Evolutionary conservation across 1,140 invertebrate species (phyloP).

Genomic region (Philopotamus ludificatus): DNA sequence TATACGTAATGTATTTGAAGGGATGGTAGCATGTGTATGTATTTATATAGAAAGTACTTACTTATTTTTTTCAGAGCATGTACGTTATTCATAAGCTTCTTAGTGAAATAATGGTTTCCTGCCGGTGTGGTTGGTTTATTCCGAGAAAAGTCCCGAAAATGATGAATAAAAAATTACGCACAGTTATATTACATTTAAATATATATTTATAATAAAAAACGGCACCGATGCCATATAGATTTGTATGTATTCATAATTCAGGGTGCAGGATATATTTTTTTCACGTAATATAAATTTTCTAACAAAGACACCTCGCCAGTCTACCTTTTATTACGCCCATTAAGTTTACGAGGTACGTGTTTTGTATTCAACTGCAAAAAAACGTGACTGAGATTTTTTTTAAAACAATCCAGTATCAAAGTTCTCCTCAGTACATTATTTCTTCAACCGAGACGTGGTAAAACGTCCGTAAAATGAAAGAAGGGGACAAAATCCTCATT

Average conservation of each 20-base stretch:
- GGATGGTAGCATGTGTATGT: neutral
- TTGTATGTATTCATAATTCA: too few species aligned
- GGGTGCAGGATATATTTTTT: too few species aligned
- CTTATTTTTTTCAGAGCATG: too few species aligned
- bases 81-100: neutral
- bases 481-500: too few species aligned
- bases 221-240: too few species aligned
- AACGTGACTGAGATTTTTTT: constrained; percentile 21
- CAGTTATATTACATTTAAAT: too few species aligned
- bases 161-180: too few species aligned
- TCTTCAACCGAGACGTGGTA: too few species aligned
- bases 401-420: constrained; percentile 20
- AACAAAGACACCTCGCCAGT: constrained; percentile 27
- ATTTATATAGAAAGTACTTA: neutral
- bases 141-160: too few species aligned
- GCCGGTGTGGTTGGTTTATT: neutral
- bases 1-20: neutral
- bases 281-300: constrained; percentile 27
- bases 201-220: too few species aligned
- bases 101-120: neutral
- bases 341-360: constrained; percentile 31
- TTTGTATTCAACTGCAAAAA: constrained; percentile 20
- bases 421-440: too few species aligned
- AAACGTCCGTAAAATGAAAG: too few species aligned
- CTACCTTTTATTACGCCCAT: constrained; percentile 28